Evolutionary conservation across 2,797 vertebrate species (phyloP).

Genomic region (Furcifer pardalis): DNA sequence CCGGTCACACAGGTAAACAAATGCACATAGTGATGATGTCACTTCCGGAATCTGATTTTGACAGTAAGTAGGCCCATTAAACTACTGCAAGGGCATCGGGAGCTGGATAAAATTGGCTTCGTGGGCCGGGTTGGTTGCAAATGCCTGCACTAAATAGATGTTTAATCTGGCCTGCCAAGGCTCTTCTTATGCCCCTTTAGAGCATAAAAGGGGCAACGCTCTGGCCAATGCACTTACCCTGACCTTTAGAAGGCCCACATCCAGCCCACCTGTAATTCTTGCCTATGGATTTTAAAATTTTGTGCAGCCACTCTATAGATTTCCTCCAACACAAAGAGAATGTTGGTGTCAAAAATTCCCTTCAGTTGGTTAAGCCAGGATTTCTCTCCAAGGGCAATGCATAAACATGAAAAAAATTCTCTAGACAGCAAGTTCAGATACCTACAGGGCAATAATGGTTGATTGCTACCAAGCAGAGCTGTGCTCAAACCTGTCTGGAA

Average conservation of each 20-base stretch:
- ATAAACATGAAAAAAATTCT: background rate
- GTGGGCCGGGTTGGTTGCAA: too few species aligned
- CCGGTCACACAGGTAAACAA: too few species aligned
- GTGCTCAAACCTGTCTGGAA: background rate
- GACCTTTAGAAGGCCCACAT: background rate
- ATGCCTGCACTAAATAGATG: background rate
- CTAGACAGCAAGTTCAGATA: background rate
- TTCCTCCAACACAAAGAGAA: background rate
- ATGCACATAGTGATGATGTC: too few species aligned
- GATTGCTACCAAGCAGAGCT: background rate
- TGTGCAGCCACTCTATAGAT: background rate
- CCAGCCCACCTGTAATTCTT: background rate
- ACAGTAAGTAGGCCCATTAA: too few species aligned
- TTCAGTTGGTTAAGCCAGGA: background rate
- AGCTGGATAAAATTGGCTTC: too few species aligned
- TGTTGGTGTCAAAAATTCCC: background rate
- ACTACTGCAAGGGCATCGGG: too few species aligned
- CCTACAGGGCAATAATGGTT: background rate
- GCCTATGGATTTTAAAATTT: background rate
- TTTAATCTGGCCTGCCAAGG: background rate
- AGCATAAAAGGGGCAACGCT: too few species aligned
- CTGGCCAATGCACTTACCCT: too few species aligned
- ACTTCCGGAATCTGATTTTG: too few species aligned
- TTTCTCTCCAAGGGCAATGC: background rate
- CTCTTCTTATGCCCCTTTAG: background rate